Evolutionary conservation across 2,113 vertebrate genomes (phyloP).

Genomic region (Prunella himalayana): DNA sequence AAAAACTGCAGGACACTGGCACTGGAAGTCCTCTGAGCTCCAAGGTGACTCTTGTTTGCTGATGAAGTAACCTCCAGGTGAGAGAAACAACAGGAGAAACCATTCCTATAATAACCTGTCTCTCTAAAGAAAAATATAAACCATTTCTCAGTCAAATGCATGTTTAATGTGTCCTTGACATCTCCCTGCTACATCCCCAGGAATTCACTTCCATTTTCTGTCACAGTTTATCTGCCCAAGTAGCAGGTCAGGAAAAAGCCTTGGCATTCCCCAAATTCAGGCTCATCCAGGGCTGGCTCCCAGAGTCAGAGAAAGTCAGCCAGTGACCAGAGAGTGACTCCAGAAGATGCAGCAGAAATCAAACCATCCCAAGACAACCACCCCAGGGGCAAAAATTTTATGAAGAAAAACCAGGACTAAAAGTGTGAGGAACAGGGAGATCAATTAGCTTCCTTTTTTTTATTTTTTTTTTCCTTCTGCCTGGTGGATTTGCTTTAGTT

Average conservation of each 20-base stretch:
- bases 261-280: not conserved
- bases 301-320: not conserved
- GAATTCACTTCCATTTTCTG: not conserved
- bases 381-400: not conserved
- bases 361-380: not conserved
- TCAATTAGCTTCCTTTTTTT: not conserved
- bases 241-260: not conserved
- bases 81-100: not conserved
- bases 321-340: not conserved
- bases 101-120: not conserved
- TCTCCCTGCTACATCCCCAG: not conserved
- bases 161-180: not conserved
- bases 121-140: not conserved
- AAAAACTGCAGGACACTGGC: not conserved
- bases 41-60: not conserved
- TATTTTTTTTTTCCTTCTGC: not conserved
- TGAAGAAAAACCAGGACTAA: not conserved
- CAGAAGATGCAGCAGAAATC: not conserved
- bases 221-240: not conserved
- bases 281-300: not conserved
- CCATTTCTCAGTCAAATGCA: not conserved
- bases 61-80: not conserved
- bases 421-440: not conserved
- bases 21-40: not conserved
- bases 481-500: slow-evolving; percentile 34